Evolutionary conservation across 2,888 invertebrate genomes (phyloP), one percentile per base, ranked within the genome.

Genomic region (Antheraea yamamai): DNA sequence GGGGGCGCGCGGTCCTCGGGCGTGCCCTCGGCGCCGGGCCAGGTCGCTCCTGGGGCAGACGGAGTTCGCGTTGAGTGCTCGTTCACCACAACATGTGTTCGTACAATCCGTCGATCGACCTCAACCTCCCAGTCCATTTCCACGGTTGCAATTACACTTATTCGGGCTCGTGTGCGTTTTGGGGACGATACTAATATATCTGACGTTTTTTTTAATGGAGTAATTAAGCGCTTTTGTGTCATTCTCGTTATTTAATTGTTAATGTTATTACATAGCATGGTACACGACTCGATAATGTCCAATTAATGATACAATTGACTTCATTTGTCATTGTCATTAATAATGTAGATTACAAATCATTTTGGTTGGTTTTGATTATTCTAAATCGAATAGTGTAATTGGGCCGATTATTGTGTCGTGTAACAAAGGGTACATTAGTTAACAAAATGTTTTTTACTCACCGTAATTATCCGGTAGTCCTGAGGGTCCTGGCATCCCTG

Each of bases 381-480:
- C 75, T 75, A 76, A 80, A 79, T 75, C 74, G 80, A 81, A 82
- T 78, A 73, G 83, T 82, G 84, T 77, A 76, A 81, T 75, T 78
- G 77, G 76, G 73, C 66, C 77, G 79, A 78, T 82, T 82, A 88
- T 88, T 88, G 91, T 91, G 92, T 87, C 90, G 90, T 86, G 80
- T 83, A 80, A 76, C 81, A 76, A 79, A 78, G 78, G 79, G 77
- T 78, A 79, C 80, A 82, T 86, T 85, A 87, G 85, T 85, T 83
- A 80, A 80, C 78, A 77, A 75, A 78, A 75, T 76, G 77, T 80
- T 71, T 74, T 75, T 77, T 81, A 96, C 97, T 97, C 94, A 97
- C 97, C 97, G 95, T 97, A 98, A 92, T 97, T 98, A 92, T 97
- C 97, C 92, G 97, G 97, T 91, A 98, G 97, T 86, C 98, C 97